These are phyloP conservation scores for Teinopalpus imperialis DNA, from an alignment of 2,888 invertebrate species.

Conservation along the genomic window DNA sequence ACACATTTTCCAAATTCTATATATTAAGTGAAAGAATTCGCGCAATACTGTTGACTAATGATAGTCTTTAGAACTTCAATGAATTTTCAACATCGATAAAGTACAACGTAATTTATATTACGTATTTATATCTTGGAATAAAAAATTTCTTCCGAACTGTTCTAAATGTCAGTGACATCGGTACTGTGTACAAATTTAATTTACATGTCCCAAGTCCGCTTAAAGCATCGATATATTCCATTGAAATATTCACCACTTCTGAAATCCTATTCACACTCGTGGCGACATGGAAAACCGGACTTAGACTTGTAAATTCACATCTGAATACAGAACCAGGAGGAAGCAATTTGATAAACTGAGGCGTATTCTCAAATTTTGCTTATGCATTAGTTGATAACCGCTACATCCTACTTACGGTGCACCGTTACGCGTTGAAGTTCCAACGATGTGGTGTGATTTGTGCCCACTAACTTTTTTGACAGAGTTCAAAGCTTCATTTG, in stretches of 20 bases:
- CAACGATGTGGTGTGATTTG: neutral
- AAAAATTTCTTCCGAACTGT: no score
- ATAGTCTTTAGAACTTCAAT: no score
- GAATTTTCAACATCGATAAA: no score
- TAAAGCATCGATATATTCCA: conserved; percentile 5
- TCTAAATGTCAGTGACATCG: conserved; percentile 2
- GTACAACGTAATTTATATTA: no score
- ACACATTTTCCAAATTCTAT: no score
- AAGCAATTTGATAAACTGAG: conserved; percentile 19
- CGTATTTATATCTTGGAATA: no score
- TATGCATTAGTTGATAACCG: conserved; percentile 6
- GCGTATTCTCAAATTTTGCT: conserved; percentile 2
- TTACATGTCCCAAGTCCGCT: neutral
- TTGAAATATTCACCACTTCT: conserved; percentile 18
- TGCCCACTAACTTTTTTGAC: neutral
- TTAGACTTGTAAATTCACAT: conserved; percentile 20
- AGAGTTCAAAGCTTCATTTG: no score
- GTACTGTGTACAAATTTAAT: neutral
- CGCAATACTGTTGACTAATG: no score
- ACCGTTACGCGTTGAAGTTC: conserved; percentile 17
- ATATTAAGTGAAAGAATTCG: no score
- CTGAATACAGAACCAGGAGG: no score
- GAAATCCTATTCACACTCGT: conserved; percentile 4
- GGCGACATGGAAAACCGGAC: conserved; percentile 7
- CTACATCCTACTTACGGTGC: neutral